Evolutionary conservation across 37 sponge, comb jelly and placozoan genomes (phyloP), one percentile per base, ranked within the genome.

Genomic region (Cliona cf. orientalis): DNA sequence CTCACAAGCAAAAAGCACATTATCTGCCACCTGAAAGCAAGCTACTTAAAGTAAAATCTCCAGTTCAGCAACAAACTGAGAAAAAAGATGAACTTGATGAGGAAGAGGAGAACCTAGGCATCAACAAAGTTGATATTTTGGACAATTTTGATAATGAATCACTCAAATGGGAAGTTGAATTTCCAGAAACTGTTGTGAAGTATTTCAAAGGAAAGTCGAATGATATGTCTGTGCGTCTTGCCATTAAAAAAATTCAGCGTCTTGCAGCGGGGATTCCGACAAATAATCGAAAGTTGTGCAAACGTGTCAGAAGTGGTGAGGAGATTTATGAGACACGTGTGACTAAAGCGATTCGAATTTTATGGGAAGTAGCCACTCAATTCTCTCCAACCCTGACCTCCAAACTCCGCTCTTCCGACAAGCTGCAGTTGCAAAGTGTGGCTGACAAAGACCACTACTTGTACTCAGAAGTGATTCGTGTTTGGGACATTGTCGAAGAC

Each of bases 161-260:
- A 38, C n/a, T n/a, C n/a, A n/a, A n/a, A n/a, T 91, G 92, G 92
- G 88, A 91, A 34, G 80, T 91, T 17, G 87, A 86, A 42, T 87
- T 79, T 58, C 79, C 88, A 31, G 88, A 84, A 41, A 71, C 58
- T 32, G 82, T 91, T 19, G 46, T 71, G 74, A 91, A 91, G 46
- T 57, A 63, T 38, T 39, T 91, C 31, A 41, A 33, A 17, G 46
- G 58, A 42, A 68, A 72, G 32, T 29, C 34, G 2, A 33, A 55
- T 2, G 37, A 22, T 25, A 22, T n/a, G n/a, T 3, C 63, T 4
- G 35, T 37, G 35, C 12, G 72, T 11, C 35, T 31, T 35, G 78
- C 67, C 32, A 19, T 84, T 42, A 31, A 44, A 36, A 77, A 83
- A 45, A 82, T 91, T 37, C 71, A 23, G 1, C 45, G 59, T 17